Evolutionary conservation across 2,113 vertebrate genomes (phyloP).

Genomic region (Ceratotherium simum): DNA sequence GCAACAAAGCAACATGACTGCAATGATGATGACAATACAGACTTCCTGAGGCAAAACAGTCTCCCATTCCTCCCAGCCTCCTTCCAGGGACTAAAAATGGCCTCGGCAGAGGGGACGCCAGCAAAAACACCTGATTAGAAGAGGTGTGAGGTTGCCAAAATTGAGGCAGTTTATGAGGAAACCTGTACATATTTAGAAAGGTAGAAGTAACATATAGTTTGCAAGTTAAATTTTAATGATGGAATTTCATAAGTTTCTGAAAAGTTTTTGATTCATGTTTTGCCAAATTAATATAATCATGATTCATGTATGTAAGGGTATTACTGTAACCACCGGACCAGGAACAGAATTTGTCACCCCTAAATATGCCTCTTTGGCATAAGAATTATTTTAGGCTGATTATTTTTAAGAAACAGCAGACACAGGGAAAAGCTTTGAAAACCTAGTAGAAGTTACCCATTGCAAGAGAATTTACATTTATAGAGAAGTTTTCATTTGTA

Average conservation of each 20-base stretch:
- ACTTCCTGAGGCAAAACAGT: not conserved
- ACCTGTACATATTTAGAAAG: not conserved
- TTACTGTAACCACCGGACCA: too few relatives aligned
- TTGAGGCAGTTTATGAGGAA: not conserved
- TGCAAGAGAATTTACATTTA: too few relatives aligned
- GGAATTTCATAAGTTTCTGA: not conserved
- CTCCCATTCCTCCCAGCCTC: not conserved
- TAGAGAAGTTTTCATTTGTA: too few relatives aligned
- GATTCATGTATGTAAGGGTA: not conserved
- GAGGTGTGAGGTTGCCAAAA: not conserved
- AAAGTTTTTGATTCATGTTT: not conserved
- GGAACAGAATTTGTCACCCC: too few relatives aligned
- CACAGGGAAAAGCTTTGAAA: too few relatives aligned
- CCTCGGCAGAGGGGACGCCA: not conserved
- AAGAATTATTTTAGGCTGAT: too few relatives aligned
- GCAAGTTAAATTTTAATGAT: not conserved
- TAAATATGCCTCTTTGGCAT: too few relatives aligned
- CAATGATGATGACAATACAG: not conserved
- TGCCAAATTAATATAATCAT: not conserved
- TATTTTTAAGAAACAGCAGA: too few relatives aligned
- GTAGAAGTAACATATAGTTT: not conserved
- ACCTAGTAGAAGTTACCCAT: too few relatives aligned
- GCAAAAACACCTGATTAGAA: constrained; percentile 49
- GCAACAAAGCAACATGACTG: not conserved
- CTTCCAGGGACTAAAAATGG: not conserved